Percentiles rank a stretch among this genome's conserved stretches.
Evolutionary conservation across 2,888 invertebrate genomes (phyloP).

Genomic region (Tipula lateralis): DNA sequence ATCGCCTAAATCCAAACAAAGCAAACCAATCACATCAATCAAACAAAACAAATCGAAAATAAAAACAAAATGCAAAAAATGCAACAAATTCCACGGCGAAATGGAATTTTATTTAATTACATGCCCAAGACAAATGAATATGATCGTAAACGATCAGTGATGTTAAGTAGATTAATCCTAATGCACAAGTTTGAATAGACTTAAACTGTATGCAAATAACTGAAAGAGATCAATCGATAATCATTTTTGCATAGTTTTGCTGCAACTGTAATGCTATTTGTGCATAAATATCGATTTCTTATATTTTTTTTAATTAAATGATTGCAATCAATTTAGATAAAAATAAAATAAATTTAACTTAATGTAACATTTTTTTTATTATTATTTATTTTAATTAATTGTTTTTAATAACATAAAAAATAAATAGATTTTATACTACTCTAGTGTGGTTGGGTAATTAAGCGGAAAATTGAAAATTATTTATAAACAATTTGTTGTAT

Average conservation of each 20-base stretch:
- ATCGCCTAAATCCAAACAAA: neutral
- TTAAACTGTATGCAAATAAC: neutral
- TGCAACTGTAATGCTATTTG: neutral
- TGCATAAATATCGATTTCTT: neutral
- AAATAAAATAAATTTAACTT: neutral
- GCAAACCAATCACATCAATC: conserved; percentile 15
- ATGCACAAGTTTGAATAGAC: neutral
- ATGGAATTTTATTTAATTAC: neutral
- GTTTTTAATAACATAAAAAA: neutral
- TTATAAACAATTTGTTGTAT: neutral
- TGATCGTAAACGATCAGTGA: conserved; percentile 1
- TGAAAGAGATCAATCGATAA: neutral
- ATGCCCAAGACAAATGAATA: neutral
- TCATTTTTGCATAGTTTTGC: neutral
- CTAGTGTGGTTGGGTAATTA: neutral
- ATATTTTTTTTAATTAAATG: neutral
- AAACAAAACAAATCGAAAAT: neutral
- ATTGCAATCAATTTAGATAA: conserved; percentile 16
- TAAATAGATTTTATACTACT: neutral
- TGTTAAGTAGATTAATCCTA: neutral
- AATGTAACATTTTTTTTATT: neutral
- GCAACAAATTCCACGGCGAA: neutral
- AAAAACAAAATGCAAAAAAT: neutral
- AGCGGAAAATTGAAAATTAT: neutral
- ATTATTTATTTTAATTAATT: neutral